phyloP scores from a whole-genome alignment of 2,888 invertebrate genomes.

The Catotricha subobsoleta region DNA sequence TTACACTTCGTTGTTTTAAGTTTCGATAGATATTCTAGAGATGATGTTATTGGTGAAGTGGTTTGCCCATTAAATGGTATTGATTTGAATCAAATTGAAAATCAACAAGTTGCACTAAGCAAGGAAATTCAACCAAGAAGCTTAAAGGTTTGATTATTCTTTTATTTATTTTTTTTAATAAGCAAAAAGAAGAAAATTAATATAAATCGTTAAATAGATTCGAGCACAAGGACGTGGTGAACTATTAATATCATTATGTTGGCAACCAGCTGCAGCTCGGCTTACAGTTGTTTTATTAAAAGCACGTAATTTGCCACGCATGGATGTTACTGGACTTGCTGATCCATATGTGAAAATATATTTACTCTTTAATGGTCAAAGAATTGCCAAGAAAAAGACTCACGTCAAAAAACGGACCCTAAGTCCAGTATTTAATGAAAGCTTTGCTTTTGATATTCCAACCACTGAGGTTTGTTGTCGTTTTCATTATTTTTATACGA shows the following conservation, averaged over 20 bases:
- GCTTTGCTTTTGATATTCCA: slow-evolving; percentile 94
- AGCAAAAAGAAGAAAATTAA: slow-evolving; percentile 6
- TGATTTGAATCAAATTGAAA: slow-evolving; percentile 49
- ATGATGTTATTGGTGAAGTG: slow-evolving; percentile 96
- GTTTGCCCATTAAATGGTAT: slow-evolving; percentile 57
- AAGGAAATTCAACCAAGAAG: slow-evolving; percentile 86
- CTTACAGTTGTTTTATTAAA: slow-evolving; percentile 93
- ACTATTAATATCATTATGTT: slow-evolving; percentile 86
- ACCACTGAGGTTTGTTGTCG: slow-evolving; percentile 40
- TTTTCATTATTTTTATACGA: background rate
- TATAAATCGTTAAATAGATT: slow-evolving; percentile 40
- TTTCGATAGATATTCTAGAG: slow-evolving; percentile 94
- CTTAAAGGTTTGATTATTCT: slow-evolving; percentile 50
- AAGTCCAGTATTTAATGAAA: slow-evolving; percentile 98
- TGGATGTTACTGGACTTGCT: slow-evolving; percentile 93
- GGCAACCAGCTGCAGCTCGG: slow-evolving; percentile 92
- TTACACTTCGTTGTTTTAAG: slow-evolving; percentile 85
- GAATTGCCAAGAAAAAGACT: slow-evolving; percentile 97
- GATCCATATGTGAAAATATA: slow-evolving; percentile 97
- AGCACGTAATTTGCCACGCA: slow-evolving; percentile 91
- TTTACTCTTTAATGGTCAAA: slow-evolving; percentile 88
- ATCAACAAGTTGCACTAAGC: slow-evolving; percentile 63
- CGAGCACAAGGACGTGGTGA: slow-evolving; percentile 88
- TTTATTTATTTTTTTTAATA: background rate
- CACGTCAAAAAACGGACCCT: slow-evolving; percentile 95